Percentiles rank a stretch among this genome's conserved stretches.
phyloP scores from a whole-genome alignment of 2,888 invertebrate species.

The Cotesia congregata region DNA sequence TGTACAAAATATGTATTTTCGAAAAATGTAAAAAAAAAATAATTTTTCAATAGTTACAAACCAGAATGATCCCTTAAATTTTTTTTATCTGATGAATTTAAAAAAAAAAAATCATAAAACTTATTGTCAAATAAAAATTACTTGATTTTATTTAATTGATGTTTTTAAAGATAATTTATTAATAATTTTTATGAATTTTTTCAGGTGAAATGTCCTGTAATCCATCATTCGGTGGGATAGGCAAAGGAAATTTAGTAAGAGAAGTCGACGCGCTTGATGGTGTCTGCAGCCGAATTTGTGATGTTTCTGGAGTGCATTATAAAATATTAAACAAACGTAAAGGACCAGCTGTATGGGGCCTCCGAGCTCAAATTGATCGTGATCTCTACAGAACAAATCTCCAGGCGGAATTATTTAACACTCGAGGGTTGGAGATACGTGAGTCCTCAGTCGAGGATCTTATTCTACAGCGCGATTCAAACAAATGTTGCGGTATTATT shows the following conservation, averaged over 20 bases:
- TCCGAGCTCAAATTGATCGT: conserved; percentile 90
- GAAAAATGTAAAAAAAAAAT: no score
- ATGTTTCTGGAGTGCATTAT: conserved; percentile 84
- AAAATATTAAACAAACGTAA: conserved; percentile 84
- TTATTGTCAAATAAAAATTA: no score
- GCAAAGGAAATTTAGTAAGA: conserved; percentile 89
- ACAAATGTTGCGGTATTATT: conserved; percentile 72
- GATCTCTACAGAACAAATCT: conserved; percentile 82
- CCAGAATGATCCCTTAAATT: no score
- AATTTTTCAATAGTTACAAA: no score
- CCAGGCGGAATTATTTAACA: conserved; percentile 79
- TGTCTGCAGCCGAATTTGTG: conserved; percentile 85
- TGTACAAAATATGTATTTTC: no score
- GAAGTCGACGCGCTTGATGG: conserved; percentile 93
- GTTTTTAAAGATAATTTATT: neutral
- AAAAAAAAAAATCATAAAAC: no score
- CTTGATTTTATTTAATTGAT: conserved; percentile 9
- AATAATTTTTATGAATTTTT: conserved; percentile 3
- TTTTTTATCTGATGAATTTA: no score
- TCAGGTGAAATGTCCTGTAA: conserved; percentile 94
- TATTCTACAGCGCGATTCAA: conserved; percentile 71
- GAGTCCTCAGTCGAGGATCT: conserved; percentile 87
- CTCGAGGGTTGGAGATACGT: conserved; percentile 77
- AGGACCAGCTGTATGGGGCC: conserved; percentile 93
- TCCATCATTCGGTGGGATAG: conserved; percentile 93